Base-by-base conservation (phyloP, 2,113 vertebrate genomes). In the Nothocercus nigrocapillus region DNA sequence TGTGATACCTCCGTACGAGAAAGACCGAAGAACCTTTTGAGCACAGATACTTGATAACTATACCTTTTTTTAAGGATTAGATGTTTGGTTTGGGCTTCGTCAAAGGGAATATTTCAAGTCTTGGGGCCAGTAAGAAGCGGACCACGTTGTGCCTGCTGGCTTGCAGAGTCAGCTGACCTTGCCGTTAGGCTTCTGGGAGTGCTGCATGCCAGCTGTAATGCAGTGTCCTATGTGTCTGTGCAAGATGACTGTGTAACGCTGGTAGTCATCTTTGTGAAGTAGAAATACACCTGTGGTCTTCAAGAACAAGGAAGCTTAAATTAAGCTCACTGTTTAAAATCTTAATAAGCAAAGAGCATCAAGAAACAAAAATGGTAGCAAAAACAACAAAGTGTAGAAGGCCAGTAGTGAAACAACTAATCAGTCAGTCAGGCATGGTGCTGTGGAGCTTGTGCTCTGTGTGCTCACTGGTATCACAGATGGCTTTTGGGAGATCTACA, bases 321-420 rank as follows among this genome's bases (percentile, higher is more conserved):
- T 84, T 44, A 95, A 94, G 36, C 63, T 75, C 76, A 56, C 85
- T 86, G 18, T 82, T 95, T 91, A 85, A 82, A 67, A 84, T 70
- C 40, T 5, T 89, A 91, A 85, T 97, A 97, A 98, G 97, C 91
- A 93, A 98, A 97, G 96, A 97, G 94, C 92, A 92, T 97, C 97
- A 96, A 97, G 89, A 97, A 96, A 36, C 97, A 97, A 91, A 97
- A 97, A 95, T 89, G 95, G 98, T 98, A 98, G 98, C 97, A 86
- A 73, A 92, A 69, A 51, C 80, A 87, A 88, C 92, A 91, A 81
- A 32, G 16, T 80, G 18, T 59, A 36, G 45, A 85, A 67, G 7
- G 74, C 15, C 3, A 0, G 27, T 74, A 88, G 59, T n/a, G 80
- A 77, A 91, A 28, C 13, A 47, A n/a, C 40, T 85, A 45, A 36